A percentile compares a stretch with the other conserved stretches of the same genome.
phyloP scores from a whole-genome alignment of 2,113 vertebrate species.

The Proteles cristata region DNA sequence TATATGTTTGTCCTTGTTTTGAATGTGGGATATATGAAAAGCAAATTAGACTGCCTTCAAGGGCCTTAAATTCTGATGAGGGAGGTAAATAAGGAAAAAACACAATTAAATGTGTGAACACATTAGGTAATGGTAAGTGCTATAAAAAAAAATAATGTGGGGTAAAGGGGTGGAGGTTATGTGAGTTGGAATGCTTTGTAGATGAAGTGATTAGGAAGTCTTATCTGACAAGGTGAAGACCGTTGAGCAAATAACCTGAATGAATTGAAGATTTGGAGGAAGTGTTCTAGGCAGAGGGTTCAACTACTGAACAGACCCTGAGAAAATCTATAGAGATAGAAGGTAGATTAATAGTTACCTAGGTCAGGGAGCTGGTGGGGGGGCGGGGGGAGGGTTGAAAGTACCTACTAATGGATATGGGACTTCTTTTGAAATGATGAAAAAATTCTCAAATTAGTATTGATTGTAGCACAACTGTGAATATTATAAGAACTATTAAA shows the following conservation, averaged over 20 bases:
- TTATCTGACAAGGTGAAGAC: neutral
- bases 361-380: neutral
- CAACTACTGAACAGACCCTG: neutral
- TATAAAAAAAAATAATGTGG: neutral
- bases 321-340: neutral
- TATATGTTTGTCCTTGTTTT: neutral
- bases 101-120: neutral
- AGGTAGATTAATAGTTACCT: neutral
- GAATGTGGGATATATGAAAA: neutral
- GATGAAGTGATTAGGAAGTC: neutral
- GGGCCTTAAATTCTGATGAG: neutral
- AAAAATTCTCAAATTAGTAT: slow-evolving; percentile 1
- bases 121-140: neutral
- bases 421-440: neutral
- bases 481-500: slow-evolving; percentile 6
- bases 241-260: neutral
- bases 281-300: neutral
- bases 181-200: neutral
- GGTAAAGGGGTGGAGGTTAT: neutral
- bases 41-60: neutral
- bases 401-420: neutral
- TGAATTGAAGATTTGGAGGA: neutral
- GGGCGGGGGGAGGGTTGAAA: neutral
- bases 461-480: neutral
- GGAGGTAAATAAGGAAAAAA: neutral